These are phyloP conservation scores for Papilio dardanus DNA, from an alignment of 1,140 invertebrate species.

Conservation along the genomic window DNA sequence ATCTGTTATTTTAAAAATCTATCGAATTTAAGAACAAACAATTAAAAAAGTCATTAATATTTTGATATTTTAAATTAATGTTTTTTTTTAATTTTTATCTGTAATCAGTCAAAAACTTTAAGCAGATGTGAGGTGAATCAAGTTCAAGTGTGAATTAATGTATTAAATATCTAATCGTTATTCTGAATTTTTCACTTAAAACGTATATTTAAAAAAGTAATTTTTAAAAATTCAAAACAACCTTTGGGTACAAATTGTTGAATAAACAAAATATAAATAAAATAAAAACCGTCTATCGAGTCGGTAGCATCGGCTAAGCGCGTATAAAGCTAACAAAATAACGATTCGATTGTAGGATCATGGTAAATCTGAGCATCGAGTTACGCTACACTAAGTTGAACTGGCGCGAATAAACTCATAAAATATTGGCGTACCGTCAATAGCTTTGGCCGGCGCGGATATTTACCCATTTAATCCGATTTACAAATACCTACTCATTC, in stretches of 20 bases:
- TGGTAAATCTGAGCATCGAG: conserved; percentile 34
- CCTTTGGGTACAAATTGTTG: too few relatives aligned
- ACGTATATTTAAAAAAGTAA: too few relatives aligned
- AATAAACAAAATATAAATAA: not conserved
- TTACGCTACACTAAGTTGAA: conserved; percentile 34
- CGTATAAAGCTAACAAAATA: conserved; percentile 14
- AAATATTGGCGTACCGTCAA: conserved; percentile 59
- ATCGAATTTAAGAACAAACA: not conserved
- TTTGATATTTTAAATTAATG: too few relatives aligned
- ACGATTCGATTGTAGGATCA: not conserved
- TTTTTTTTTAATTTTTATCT: too few relatives aligned
- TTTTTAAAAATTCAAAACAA: too few relatives aligned
- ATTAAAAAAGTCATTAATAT: too few relatives aligned
- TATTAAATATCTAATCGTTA: too few relatives aligned
- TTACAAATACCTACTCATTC: conserved; percentile 63
- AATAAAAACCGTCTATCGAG: not conserved
- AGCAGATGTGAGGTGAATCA: too few relatives aligned
- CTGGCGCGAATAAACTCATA: conserved; percentile 38
- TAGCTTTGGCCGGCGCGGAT: conserved; percentile 46
- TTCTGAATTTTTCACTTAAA: too few relatives aligned
- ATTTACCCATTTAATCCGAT: conserved; percentile 62
- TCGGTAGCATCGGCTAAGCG: too few relatives aligned
- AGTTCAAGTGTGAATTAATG: too few relatives aligned
- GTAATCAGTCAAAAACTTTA: too few relatives aligned
- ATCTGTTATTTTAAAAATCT: conserved; percentile 17